Evolutionary conservation across 2,113 vertebrate genomes (phyloP).

Genomic region (Mustela lutreola): DNA sequence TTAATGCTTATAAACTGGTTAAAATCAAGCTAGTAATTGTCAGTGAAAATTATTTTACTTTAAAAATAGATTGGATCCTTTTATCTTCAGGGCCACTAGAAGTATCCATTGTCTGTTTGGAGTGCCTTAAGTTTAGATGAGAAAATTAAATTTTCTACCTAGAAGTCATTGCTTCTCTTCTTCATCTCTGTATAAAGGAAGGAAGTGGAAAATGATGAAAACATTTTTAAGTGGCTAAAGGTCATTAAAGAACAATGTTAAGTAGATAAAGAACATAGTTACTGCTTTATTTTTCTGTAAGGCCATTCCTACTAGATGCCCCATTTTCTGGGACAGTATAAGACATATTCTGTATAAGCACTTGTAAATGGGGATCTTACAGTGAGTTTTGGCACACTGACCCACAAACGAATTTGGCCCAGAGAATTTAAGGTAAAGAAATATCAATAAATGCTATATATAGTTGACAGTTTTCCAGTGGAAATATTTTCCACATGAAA

Average conservation of each 20-base stretch:
- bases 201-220: not conserved
- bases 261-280: not conserved
- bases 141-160: not conserved
- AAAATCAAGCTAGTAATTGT: not conserved
- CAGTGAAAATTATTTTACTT: constrained; percentile 10
- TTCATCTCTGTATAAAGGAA: not conserved
- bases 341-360: not conserved
- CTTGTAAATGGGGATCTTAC: not conserved
- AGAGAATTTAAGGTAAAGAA: not conserved
- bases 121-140: not conserved
- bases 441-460: not conserved
- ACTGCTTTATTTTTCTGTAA: constrained; percentile 10
- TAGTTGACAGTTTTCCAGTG: not conserved
- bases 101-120: not conserved
- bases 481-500: not conserved
- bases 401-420: not conserved
- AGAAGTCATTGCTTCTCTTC: not conserved
- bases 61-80: not conserved
- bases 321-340: not conserved
- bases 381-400: not conserved
- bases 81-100: not conserved
- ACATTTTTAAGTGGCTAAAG: not conserved
- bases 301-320: not conserved
- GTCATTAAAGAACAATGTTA: not conserved
- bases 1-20: not conserved